Evolutionary conservation across 2,888 invertebrate genomes (phyloP).

Genomic region (Diarsia dahlii): DNA sequence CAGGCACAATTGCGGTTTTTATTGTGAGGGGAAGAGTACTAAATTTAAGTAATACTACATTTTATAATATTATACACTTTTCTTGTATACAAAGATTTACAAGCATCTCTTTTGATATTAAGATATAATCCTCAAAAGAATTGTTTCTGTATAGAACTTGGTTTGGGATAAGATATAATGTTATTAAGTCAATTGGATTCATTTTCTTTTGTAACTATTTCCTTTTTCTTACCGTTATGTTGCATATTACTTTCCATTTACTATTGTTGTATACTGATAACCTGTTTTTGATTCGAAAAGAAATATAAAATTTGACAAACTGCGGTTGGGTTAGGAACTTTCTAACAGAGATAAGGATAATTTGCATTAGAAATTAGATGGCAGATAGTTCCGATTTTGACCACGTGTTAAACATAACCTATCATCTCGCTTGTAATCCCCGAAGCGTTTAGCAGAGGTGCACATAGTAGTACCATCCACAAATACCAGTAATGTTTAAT

Average conservation of each 20-base stretch:
- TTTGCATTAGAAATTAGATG: too few species aligned
- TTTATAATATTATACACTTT: conserved; percentile 32
- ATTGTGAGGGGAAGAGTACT: conserved; percentile 29
- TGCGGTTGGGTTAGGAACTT: neutral
- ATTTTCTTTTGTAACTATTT: conserved; percentile 20
- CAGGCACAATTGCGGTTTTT: conserved; percentile 22
- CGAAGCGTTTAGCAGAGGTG: too few species aligned
- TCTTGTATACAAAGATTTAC: conserved; percentile 10
- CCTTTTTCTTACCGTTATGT: conserved; percentile 8
- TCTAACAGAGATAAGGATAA: too few species aligned
- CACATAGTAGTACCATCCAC: too few species aligned
- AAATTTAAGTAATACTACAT: conserved; percentile 36
- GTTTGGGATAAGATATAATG: conserved; percentile 10
- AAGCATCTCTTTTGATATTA: conserved; percentile 43
- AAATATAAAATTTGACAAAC: neutral
- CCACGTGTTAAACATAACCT: too few species aligned
- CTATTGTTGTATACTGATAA: neutral
- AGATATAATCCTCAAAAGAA: conserved; percentile 42
- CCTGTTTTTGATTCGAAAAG: neutral
- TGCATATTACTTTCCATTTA: neutral
- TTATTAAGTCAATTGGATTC: conserved; percentile 27
- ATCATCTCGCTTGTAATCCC: too few species aligned
- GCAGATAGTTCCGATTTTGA: too few species aligned
- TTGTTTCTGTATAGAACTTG: conserved; percentile 31
- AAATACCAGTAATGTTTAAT: too few species aligned